Conservation (phyloP, 1,140 invertebrate genomes). For the Drosophila sp. region DNA sequence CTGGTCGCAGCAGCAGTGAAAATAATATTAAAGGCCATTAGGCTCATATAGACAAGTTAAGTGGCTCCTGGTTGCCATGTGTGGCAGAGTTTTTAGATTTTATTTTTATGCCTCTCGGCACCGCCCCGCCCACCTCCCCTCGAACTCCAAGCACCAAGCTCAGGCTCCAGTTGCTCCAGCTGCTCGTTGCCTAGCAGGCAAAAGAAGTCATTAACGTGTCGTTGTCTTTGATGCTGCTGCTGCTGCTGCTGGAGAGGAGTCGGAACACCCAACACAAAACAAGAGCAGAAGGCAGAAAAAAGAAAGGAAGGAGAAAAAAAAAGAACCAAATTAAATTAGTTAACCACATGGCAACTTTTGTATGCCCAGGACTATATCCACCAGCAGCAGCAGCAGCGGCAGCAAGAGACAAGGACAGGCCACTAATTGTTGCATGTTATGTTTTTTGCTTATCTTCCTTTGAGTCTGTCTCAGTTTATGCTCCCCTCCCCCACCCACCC, state of each 20-base stretch:
- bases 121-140: background rate
- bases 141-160: background rate
- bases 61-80: slow-evolving; percentile 71
- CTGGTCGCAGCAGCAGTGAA: slow-evolving; percentile 66
- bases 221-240: slow-evolving; percentile 75
- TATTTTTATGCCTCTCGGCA: slow-evolving; percentile 65
- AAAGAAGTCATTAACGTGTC: slow-evolving; percentile 82
- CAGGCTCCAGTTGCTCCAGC: background rate
- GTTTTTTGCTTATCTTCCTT: slow-evolving; percentile 72
- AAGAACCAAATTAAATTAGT: slow-evolving; percentile 80
- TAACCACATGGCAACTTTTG: slow-evolving; percentile 82
- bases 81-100: slow-evolving; percentile 72
- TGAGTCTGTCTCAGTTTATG: slow-evolving; percentile 21
- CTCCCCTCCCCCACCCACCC: slow-evolving; percentile 1
- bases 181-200: slow-evolving; percentile 58
- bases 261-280: slow-evolving; percentile 3
- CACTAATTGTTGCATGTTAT: slow-evolving; percentile 82
- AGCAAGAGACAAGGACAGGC: slow-evolving; percentile 27
- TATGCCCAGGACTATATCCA: slow-evolving; percentile 33
- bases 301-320: slow-evolving; percentile 42
- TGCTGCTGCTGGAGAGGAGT: slow-evolving; percentile 14
- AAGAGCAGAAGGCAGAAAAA: slow-evolving; percentile 11
- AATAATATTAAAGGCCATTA: slow-evolving; percentile 82
- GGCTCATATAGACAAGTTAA: slow-evolving; percentile 83
- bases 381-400: slow-evolving; percentile 25